These are phyloP conservation scores for Trididemnum clinides DNA, from an alignment of 23 tunicate genomes.

Conservation along the genomic window DNA sequence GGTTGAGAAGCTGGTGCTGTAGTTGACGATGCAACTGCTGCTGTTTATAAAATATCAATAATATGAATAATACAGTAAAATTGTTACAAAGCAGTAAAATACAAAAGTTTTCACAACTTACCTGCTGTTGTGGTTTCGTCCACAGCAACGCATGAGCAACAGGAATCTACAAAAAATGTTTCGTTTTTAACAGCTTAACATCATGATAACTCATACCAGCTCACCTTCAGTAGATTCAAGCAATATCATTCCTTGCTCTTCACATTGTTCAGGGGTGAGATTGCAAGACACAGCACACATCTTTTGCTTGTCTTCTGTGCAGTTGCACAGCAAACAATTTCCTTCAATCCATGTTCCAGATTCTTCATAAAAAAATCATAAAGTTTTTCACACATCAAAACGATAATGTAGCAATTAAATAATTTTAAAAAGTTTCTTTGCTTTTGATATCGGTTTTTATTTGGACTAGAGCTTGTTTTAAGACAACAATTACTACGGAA, in stretches of 20 bases:
- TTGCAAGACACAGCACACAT: constrained; percentile 41
- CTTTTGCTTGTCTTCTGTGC: constrained; percentile 41
- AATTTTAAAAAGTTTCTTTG: too few species aligned
- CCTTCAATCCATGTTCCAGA: constrained; percentile 58
- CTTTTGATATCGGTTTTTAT: too few species aligned
- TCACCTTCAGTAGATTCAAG: neutral
- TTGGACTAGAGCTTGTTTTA: too few species aligned
- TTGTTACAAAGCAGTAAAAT: too few species aligned
- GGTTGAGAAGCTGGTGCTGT: constrained; percentile 1
- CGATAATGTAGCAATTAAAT: too few species aligned
- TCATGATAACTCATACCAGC: neutral
- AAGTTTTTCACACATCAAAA: neutral
- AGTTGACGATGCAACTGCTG: neutral
- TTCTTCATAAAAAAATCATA: constrained; percentile 14
- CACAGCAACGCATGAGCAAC: neutral
- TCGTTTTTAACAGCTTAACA: too few species aligned
- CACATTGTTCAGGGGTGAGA: constrained; percentile 34
- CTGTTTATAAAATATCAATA: too few species aligned
- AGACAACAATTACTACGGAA: too few species aligned
- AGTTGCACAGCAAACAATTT: constrained; percentile 69
- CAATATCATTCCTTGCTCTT: constrained; percentile 32
- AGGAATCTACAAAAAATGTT: constrained; percentile 11
- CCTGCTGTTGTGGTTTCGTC: constrained; percentile 24
- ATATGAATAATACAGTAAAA: too few species aligned
- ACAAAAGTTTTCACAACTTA: too few species aligned